These are phyloP conservation scores for Dasyornis broadbenti DNA, from an alignment of 2,113 vertebrate species.

Conservation along the genomic window DNA sequence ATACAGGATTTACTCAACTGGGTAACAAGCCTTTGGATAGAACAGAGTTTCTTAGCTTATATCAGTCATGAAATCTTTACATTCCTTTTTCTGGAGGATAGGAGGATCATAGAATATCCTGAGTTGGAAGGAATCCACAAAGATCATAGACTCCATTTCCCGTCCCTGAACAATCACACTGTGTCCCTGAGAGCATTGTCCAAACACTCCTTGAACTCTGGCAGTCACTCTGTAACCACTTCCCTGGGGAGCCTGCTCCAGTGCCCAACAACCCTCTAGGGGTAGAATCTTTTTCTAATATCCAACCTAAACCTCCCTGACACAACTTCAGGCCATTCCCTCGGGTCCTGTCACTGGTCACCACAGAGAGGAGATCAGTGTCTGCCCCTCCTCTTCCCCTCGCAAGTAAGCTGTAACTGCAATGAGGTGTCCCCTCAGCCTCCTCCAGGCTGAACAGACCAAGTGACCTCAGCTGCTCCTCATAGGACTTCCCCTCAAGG, in stretches of 20 bases:
- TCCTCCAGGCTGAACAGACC: not conserved
- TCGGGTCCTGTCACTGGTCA: not conserved
- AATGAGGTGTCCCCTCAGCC: not conserved
- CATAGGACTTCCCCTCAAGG: rapidly evolving
- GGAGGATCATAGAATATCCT: not conserved
- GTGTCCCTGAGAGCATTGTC: not conserved
- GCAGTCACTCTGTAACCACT: not conserved
- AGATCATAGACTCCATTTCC: not conserved
- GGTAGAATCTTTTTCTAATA: not conserved
- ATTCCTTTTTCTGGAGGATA: no score
- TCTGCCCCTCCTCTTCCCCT: not conserved
- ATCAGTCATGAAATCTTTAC: rapidly evolving
- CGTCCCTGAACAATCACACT: not conserved
- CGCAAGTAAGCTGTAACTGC: not conserved
- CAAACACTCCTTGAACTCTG: not conserved
- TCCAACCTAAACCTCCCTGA: not conserved
- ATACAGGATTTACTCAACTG: rapidly evolving
- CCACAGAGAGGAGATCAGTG: not conserved
- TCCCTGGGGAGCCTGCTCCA: not conserved
- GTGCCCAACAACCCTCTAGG: not conserved
- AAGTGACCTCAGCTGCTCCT: not conserved
- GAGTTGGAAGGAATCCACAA: not conserved
- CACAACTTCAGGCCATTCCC: not conserved
- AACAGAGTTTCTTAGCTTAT: not conserved
- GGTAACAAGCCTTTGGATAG: not conserved